A percentile compares a stretch with the other conserved stretches of the same genome.
Conservation (phyloP, 2,797 vertebrate genomes). For the Enteromius thamalakanensis region DNA sequence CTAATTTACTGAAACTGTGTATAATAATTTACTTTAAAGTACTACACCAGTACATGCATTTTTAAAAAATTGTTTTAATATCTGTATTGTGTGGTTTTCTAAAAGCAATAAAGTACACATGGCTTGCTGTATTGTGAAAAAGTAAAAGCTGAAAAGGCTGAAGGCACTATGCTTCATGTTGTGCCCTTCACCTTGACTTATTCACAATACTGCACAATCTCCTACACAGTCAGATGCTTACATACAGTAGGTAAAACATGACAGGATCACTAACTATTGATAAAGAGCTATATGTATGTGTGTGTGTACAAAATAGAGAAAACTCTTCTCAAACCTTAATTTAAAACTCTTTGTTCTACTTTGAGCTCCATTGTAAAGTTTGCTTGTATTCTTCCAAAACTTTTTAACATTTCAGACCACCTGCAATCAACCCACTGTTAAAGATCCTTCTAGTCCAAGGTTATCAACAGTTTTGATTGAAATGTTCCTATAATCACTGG, state of each 20-base stretch:
- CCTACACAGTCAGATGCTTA: background rate
- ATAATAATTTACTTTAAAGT: no score
- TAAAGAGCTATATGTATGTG: background rate
- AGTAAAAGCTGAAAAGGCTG: background rate
- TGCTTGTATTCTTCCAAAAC: background rate
- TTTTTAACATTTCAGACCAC: slow-evolving; percentile 5
- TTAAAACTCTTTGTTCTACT: background rate
- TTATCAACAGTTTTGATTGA: background rate
- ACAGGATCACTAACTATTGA: background rate
- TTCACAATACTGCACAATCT: background rate
- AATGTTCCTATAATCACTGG: background rate
- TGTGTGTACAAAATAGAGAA: background rate
- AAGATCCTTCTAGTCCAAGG: background rate
- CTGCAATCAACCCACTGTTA: background rate
- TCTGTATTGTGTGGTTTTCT: background rate
- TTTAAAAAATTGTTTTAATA: background rate
- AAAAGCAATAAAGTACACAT: background rate
- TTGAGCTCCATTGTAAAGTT: background rate
- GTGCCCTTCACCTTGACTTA: background rate
- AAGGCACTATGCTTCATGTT: background rate
- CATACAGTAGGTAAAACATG: background rate
- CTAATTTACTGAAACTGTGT: background rate
- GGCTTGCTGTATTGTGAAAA: background rate
- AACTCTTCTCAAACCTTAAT: background rate
- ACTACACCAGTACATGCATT: no score